phyloP scores from a whole-genome alignment of 2,113 vertebrate genomes.

The Anguilla japonica region DNA sequence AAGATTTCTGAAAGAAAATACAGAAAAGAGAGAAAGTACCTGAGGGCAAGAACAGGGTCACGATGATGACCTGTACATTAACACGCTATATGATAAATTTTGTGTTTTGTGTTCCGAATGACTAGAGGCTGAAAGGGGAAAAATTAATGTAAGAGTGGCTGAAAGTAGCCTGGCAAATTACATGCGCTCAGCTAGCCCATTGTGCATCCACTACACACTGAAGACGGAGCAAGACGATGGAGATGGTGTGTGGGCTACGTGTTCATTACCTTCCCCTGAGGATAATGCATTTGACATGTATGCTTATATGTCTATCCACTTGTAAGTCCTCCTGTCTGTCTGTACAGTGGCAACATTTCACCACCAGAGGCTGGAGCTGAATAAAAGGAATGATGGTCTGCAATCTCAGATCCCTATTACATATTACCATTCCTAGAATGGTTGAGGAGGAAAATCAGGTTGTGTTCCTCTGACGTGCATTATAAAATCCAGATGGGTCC shows the following conservation, averaged over 20 bases:
- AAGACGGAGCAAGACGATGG: conserved; percentile 78
- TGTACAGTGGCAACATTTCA: background rate
- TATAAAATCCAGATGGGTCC: background rate
- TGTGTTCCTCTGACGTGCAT: background rate
- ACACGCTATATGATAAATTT: conserved; percentile 78
- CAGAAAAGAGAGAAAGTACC: conserved; percentile 73
- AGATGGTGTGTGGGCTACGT: conserved; percentile 80
- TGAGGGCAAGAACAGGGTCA: conserved; percentile 73
- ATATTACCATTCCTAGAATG: background rate
- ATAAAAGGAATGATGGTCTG: background rate
- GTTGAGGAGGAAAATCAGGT: background rate
- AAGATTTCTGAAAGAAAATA: conserved; percentile 59
- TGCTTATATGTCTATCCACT: background rate
- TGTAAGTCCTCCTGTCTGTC: background rate
- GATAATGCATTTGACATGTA: background rate
- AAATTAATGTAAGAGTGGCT: conserved; percentile 88
- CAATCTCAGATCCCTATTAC: background rate
- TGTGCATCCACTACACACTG: conserved; percentile 86
- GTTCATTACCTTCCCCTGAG: conserved; percentile 68
- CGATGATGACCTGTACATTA: conserved; percentile 81
- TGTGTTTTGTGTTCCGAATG: conserved; percentile 76
- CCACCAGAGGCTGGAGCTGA: background rate
- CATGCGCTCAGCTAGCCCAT: conserved; percentile 81
- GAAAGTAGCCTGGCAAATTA: conserved; percentile 87
- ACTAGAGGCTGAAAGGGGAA: conserved; percentile 79